Percentiles rank a stretch among this genome's conserved stretches.
Conservation (phyloP, 2,888 invertebrate genomes). For the Tenthredo amoena region DNA sequence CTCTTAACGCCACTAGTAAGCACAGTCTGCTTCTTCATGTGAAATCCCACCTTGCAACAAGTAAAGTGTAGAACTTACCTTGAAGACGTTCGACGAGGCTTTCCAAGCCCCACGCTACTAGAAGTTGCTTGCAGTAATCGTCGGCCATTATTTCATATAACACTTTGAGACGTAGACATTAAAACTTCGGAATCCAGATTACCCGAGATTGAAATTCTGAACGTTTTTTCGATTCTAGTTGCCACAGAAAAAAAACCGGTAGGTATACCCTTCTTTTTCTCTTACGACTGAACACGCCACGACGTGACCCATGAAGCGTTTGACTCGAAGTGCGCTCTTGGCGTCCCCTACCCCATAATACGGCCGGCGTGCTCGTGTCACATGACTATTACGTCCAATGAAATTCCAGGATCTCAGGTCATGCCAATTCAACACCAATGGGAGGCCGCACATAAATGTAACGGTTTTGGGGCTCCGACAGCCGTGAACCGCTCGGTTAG, state of each 20-base stretch:
- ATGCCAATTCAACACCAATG: conserved; percentile 35
- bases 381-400: conserved; percentile 31
- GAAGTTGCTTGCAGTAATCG: conserved; percentile 18
- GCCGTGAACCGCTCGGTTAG: conserved; percentile 3
- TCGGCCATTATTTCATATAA: conserved; percentile 15
- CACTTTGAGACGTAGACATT: background rate
- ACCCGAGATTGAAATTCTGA: background rate
- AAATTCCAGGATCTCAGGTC: background rate
- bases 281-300: too few species aligned
- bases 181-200: background rate
- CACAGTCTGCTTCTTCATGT: conserved; percentile 21
- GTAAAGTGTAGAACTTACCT: conserved; percentile 38
- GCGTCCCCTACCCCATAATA: background rate
- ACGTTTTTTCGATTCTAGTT: background rate
- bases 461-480: conserved; percentile 46
- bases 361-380: background rate
- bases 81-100: conserved; percentile 24
- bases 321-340: conserved; percentile 4
- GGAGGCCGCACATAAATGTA: conserved; percentile 12
- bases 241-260: too few species aligned
- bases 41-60: background rate
- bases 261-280: too few species aligned
- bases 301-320: background rate
- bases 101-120: conserved; percentile 21
- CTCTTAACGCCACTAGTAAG: background rate